Base-by-base conservation (phyloP, 2,797 vertebrate species). In the Anabas testudineus region DNA sequence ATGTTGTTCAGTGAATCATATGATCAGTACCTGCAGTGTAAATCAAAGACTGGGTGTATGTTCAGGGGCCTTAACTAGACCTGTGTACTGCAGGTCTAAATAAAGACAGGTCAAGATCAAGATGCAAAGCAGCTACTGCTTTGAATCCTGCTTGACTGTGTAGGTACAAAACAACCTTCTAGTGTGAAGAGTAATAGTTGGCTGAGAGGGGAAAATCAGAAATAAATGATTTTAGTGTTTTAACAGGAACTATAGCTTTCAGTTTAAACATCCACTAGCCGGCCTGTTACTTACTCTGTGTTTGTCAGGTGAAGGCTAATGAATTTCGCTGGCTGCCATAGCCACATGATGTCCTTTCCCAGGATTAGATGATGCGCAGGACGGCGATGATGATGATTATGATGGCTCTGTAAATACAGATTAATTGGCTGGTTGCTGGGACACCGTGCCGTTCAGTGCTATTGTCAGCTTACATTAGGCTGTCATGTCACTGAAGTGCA, bases 361-460 rank as follows among this genome's bases (percentile, higher is more conserved):
- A 34, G 83, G 91, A 90, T 92, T 88, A 88, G 59, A 30, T 30
- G 0, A 47, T 0, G 5, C 2, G 12, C 32, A 52, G 16, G 69
- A 68, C 43, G 63, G 37, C 7, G 22, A 53, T 54, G 43, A 19
- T 63, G 24, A 68, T 43, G 63, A 37, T 7, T 22, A 53, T 54
- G 43, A 19, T 63, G 24, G 42, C 32, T 6, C 37, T 45, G 76
- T 74, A 73, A 81, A 69, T 48, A 74, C 26, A 36, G 66, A 21
- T 67, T 34, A 63, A 47, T 39, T 60, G 80, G 72, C 69, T 51
- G 72, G 76, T 43, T 60, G 63, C 72, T 21, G 61, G 82, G 76
- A 61, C 52, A n/a, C 75, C 1, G 16, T n/a, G 68, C 21, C 61
- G 43, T 59, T 74, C 58, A 19, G 22, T 69, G 36, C 53, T 74